phyloP scores from a whole-genome alignment of 1,140 invertebrate genomes.

The Tachypleus tridentatus region DNA sequence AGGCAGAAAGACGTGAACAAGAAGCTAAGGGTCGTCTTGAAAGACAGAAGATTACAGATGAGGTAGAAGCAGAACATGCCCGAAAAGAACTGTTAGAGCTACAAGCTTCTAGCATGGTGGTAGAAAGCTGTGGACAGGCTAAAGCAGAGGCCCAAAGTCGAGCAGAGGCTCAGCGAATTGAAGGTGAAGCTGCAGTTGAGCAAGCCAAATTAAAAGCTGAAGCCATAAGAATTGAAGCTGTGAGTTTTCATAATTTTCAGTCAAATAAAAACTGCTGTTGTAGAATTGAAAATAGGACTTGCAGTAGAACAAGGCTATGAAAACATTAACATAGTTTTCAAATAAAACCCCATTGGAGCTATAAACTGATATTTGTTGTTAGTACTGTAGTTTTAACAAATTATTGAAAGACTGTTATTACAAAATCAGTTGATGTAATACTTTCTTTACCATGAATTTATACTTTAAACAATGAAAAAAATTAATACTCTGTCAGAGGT shows the following conservation, averaged over 20 bases:
- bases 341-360: too few relatives aligned
- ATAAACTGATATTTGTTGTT: too few relatives aligned
- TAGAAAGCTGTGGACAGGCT: constrained; percentile 38
- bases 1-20: constrained; percentile 42
- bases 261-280: too few relatives aligned
- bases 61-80: constrained; percentile 39
- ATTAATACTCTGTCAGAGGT: too few relatives aligned
- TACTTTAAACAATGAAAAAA: too few relatives aligned
- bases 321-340: too few relatives aligned
- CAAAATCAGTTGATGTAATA: too few relatives aligned
- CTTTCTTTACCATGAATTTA: too few relatives aligned
- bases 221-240: constrained; percentile 40
- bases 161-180: constrained; percentile 39
- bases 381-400: too few relatives aligned
- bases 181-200: constrained; percentile 41
- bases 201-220: constrained; percentile 39
- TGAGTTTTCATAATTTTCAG: constrained; percentile 24
- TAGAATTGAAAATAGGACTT: too few relatives aligned
- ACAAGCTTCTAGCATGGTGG: constrained; percentile 33
- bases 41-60: constrained; percentile 40
- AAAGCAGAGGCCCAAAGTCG: constrained; percentile 41
- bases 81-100: constrained; percentile 37
- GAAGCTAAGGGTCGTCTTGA: constrained; percentile 41
- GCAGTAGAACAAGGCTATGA: too few relatives aligned
- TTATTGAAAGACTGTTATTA: too few relatives aligned